Evolutionary conservation across 2,888 invertebrate genomes (phyloP), one percentile per base, ranked within the genome.

Genomic region (Lumbricus terrestris): DNA sequence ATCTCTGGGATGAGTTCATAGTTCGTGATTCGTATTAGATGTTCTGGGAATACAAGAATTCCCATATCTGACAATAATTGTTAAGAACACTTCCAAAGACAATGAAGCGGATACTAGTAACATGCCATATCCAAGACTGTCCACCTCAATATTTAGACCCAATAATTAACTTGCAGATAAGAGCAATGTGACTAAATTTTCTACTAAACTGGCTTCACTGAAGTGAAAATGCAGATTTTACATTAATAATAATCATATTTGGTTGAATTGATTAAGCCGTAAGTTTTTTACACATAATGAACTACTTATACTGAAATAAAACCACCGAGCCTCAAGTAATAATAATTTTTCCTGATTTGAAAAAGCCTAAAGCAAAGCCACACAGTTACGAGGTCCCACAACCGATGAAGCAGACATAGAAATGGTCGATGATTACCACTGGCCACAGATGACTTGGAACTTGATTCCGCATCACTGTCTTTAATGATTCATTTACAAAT

Each of bases 381-480:
- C 69, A 69, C 69, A 69, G n/a, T 69, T n/a, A 69, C n/a, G n/a
- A n/a, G 8, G 8, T 69, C 69, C 69, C 69, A 69, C 69, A n/a
- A 69, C 69, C 69, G 0, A n/a, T n/a, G n/a, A n/a, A 69, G 69
- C 69, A 69, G n/a, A 69, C n/a, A 33, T 20, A 85, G 29, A 85
- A 16, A 33, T 15, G 85, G 85, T 23, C 34, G 37, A 85, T 85
- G 37, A 85, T 85, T 85, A 85, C 85, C 85, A 85, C 85, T 85
- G 35, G 35, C 35, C 4, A 85, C 85, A 85, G 85, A 85, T 37
- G 85, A 34, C 85, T 37, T 85, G 34, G 85, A 85, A 85, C 85
- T 85, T 16, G 85, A 85, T 85, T 85, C 85, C 35, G 16, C 35
- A 85, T 85, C 85, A 85, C 85, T 85, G 35, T 85, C 85, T 85